These are phyloP conservation scores for Trachythela sp. DNA, from an alignment of 64 coral and sea anemone genomes.

Conservation along the genomic window DNA sequence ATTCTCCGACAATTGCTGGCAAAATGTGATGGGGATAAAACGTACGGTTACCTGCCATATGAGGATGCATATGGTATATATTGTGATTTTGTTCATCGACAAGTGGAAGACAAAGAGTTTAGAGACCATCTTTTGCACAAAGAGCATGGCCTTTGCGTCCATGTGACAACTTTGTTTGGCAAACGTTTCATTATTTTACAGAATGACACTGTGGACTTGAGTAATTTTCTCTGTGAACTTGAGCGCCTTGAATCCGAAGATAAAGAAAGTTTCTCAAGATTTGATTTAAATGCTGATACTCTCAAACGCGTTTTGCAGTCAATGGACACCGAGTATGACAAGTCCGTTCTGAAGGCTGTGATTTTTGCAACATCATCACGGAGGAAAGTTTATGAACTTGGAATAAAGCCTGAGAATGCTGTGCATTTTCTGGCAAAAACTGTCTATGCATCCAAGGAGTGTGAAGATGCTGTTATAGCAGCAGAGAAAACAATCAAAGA, in stretches of 20 bases:
- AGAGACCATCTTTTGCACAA: slow-evolving; percentile 63
- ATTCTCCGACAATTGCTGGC: slow-evolving; percentile 61
- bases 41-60: slow-evolving; percentile 59
- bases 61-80: slow-evolving; percentile 58
- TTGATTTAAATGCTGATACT: slow-evolving; percentile 58
- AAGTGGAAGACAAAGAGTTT: slow-evolving; percentile 68
- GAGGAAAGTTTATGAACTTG: too few relatives aligned
- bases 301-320: slow-evolving; percentile 61
- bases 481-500: too few relatives aligned
- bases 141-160: slow-evolving; percentile 64
- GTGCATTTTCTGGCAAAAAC: too few relatives aligned
- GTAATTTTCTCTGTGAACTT: slow-evolving; percentile 72
- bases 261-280: slow-evolving; percentile 51
- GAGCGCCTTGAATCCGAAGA: slow-evolving; percentile 54
- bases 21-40: slow-evolving; percentile 41
- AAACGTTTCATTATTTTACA: slow-evolving; percentile 63
- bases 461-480: too few relatives aligned
- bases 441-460: too few relatives aligned
- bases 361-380: neutral
- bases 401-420: too few relatives aligned
- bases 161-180: slow-evolving; percentile 56
- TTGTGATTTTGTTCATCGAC: slow-evolving; percentile 53
- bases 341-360: slow-evolving; percentile 58
- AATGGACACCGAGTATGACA: slow-evolving; percentile 26
- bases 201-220: slow-evolving; percentile 58